Evolutionary conservation across 1,140 invertebrate species (phyloP).

Genomic region (Danaus plexippus): DNA sequence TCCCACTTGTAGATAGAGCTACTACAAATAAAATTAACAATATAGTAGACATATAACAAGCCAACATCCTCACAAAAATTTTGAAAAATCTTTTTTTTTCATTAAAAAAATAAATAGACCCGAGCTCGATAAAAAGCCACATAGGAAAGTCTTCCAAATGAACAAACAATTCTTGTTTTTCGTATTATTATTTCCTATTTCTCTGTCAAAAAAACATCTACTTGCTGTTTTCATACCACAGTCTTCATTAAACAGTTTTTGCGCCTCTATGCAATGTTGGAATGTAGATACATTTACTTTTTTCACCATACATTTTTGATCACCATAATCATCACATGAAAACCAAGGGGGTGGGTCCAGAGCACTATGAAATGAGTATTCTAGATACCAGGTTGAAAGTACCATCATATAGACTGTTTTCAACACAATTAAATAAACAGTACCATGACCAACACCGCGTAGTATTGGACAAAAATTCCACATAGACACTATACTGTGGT

Average conservation of each 20-base stretch:
- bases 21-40: slow-evolving; percentile 47
- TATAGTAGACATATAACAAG: slow-evolving; percentile 33
- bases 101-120: slow-evolving; percentile 40
- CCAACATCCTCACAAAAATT: slow-evolving; percentile 32
- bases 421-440: slow-evolving; percentile 37
- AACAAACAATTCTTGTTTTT: slow-evolving; percentile 23
- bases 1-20: slow-evolving; percentile 44
- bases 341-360: slow-evolving; percentile 52
- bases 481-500: slow-evolving; percentile 39
- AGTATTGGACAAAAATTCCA: slow-evolving; percentile 59
- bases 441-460: slow-evolving; percentile 41
- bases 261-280: slow-evolving; percentile 55
- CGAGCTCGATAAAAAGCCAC: slow-evolving; percentile 21
- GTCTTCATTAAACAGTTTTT: slow-evolving; percentile 40
- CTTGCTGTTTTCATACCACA: slow-evolving; percentile 58
- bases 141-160: slow-evolving; percentile 42
- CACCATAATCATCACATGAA: slow-evolving; percentile 42
- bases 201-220: slow-evolving; percentile 43
- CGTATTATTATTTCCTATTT: slow-evolving; percentile 50
- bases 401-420: slow-evolving; percentile 45
- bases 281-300: slow-evolving; percentile 45
- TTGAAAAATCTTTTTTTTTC: slow-evolving; percentile 43
- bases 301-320: slow-evolving; percentile 50
- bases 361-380: slow-evolving; percentile 46
- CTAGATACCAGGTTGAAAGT: slow-evolving; percentile 52